Evolutionary conservation across 2,113 vertebrate species (phyloP).

Genomic region (Anguilla japonica): DNA sequence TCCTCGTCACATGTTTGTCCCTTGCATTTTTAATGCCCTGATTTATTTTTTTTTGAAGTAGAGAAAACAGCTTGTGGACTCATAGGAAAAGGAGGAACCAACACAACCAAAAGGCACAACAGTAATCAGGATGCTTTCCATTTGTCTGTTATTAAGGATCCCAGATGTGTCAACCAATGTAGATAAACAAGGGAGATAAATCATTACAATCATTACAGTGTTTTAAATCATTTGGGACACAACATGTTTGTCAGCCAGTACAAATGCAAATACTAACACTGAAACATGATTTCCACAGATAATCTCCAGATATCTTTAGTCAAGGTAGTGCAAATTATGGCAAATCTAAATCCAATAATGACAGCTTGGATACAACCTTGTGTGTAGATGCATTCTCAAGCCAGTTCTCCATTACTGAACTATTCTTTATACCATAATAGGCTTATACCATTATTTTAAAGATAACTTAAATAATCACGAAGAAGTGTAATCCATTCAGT

Average conservation of each 20-base stretch:
- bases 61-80: not conserved
- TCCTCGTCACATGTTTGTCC: not conserved
- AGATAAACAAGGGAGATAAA: not conserved
- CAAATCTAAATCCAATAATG: too few relatives aligned
- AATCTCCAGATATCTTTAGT: not conserved
- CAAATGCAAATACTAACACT: not conserved
- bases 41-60: not conserved
- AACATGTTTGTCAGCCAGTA: not conserved
- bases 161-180: not conserved
- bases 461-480: too few relatives aligned
- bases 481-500: too few relatives aligned
- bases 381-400: too few relatives aligned
- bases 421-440: too few relatives aligned
- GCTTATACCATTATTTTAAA: too few relatives aligned
- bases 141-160: not conserved
- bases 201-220: not conserved
- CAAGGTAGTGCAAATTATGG: too few relatives aligned
- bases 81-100: not conserved
- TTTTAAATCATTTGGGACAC: not conserved
- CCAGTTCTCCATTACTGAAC: too few relatives aligned
- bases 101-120: not conserved
- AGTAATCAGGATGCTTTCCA: not conserved
- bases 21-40: not conserved
- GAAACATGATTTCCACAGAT: not conserved
- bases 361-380: too few relatives aligned